Evolutionary conservation across 37 sponge, comb jelly and placozoan species (phyloP).

Genomic region (Ephydatia muelleri): DNA sequence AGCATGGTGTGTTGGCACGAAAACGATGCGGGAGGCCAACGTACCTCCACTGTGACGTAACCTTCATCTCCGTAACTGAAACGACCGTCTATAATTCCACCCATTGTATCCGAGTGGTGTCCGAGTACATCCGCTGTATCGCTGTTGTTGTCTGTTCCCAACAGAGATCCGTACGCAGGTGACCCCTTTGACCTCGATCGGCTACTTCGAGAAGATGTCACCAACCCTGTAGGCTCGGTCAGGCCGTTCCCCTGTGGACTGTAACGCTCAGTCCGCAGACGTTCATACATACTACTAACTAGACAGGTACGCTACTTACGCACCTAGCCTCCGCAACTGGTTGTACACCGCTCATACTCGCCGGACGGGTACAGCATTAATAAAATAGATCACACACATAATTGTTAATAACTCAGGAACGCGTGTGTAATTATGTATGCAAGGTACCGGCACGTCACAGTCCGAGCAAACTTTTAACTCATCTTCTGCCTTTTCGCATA

Average conservation of each 20-base stretch:
- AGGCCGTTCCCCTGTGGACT: background rate
- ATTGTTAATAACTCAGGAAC: background rate
- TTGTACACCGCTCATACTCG: background rate
- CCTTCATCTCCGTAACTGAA: slow-evolving; percentile 11
- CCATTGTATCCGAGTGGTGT: background rate
- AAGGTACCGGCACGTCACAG: background rate
- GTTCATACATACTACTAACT: too few relatives aligned
- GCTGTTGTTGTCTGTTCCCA: background rate
- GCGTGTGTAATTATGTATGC: background rate
- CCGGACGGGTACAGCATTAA: too few relatives aligned
- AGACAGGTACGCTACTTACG: background rate
- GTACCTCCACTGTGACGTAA: slow-evolving; percentile 17
- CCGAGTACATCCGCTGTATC: too few relatives aligned
- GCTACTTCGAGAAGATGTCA: background rate
- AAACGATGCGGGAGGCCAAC: background rate
- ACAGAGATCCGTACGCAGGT: background rate
- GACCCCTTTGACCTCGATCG: background rate
- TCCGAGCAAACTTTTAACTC: background rate
- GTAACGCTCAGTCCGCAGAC: too few relatives aligned
- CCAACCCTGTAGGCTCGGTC: background rate
- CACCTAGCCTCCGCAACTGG: background rate
- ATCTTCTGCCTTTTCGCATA: background rate
- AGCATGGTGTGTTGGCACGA: too few relatives aligned
- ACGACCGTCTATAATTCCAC: slow-evolving; percentile 14
- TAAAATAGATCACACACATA: background rate